These are phyloP conservation scores for Miichthys miiuy DNA, from an alignment of 2,797 vertebrate species.

Conservation along the genomic window DNA sequence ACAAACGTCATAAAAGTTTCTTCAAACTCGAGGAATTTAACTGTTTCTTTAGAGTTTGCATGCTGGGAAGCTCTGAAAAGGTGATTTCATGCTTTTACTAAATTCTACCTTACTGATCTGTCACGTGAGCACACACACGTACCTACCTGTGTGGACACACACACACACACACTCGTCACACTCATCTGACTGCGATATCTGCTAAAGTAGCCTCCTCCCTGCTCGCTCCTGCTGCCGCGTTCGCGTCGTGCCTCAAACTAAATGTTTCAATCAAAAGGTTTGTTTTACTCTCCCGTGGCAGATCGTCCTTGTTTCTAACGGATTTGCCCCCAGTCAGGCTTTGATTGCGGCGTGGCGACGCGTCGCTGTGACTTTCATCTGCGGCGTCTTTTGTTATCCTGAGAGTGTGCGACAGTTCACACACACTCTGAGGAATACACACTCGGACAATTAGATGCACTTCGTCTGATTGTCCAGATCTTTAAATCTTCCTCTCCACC, in stretches of 20 bases:
- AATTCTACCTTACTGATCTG: not conserved
- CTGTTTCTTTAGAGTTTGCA: no score
- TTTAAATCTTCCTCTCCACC: slow-evolving; percentile 18
- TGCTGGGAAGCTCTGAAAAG: no score
- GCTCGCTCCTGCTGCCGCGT: slow-evolving; percentile 38
- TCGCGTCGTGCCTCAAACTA: slow-evolving; percentile 66
- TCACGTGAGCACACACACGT: not conserved
- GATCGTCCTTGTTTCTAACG: slow-evolving; percentile 68
- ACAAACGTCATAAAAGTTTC: no score
- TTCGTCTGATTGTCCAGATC: slow-evolving; percentile 57
- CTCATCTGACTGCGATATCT: slow-evolving; percentile 15
- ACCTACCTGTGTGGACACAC: not conserved
- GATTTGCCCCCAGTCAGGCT: slow-evolving; percentile 77
- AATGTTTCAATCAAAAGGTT: slow-evolving; percentile 76
- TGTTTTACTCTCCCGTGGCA: slow-evolving; percentile 68
- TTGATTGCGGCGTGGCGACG: slow-evolving; percentile 69
- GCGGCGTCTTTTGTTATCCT: slow-evolving; percentile 2
- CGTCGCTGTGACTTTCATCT: slow-evolving; percentile 57
- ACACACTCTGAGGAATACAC: slow-evolving; percentile 18
- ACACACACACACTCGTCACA: not conserved
- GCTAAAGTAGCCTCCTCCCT: slow-evolving; percentile 55
- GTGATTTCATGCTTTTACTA: not conserved
- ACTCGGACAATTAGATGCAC: slow-evolving; percentile 44
- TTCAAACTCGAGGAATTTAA: no score
- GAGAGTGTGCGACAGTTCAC: slow-evolving; percentile 19